Conservation (phyloP, 30 jellyfish, hydroid and myxozoan genomes). For the Euphysa ruthae region DNA sequence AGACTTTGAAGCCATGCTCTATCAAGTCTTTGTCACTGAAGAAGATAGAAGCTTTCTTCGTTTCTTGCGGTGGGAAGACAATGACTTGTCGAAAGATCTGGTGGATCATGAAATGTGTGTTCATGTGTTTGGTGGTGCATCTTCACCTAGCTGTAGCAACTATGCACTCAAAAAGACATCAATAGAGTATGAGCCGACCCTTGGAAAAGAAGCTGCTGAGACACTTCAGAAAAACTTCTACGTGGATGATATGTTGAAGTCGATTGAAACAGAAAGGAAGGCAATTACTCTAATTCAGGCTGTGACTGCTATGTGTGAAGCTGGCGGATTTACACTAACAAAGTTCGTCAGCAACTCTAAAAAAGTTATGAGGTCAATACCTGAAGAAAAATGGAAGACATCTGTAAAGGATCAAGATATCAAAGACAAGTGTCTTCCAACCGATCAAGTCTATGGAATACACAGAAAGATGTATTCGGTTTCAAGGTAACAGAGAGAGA, state of each 20-base stretch:
- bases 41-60: constrained; percentile 7
- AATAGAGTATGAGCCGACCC: too few species aligned
- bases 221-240: too few species aligned
- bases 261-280: background rate
- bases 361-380: background rate
- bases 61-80: constrained; percentile 9
- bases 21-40: constrained; percentile 29
- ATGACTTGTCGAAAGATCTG: background rate
- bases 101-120: too few species aligned
- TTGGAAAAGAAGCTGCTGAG: too few species aligned
- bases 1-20: constrained; percentile 38
- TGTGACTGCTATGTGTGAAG: background rate
- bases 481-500: background rate
- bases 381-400: background rate
- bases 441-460: background rate
- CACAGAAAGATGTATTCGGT: background rate
- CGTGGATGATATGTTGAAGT: background rate
- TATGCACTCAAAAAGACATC: constrained; percentile 1
- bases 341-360: constrained; percentile 1
- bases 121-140: too few species aligned
- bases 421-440: too few species aligned
- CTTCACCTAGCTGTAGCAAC: too few species aligned
- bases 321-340: constrained; percentile 6
- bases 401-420: background rate
- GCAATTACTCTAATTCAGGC: too few species aligned